Percentiles rank a stretch among this genome's conserved stretches.
Evolutionary conservation across 2,113 vertebrate genomes (phyloP).

Genomic region (Dolichotis patagonum): DNA sequence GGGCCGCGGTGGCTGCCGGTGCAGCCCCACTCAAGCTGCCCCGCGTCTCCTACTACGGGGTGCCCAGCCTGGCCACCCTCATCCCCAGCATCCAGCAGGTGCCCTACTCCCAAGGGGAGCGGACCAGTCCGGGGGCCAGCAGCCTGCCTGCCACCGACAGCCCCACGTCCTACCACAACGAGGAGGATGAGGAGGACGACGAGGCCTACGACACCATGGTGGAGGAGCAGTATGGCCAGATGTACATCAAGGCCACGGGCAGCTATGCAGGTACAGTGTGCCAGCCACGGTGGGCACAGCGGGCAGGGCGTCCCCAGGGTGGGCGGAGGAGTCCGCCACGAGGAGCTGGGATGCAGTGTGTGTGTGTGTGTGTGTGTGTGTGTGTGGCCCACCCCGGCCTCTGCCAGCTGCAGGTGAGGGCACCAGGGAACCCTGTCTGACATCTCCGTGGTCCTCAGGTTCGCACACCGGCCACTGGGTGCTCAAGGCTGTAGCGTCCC

Average conservation of each 20-base stretch:
- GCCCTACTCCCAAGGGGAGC: constrained; percentile 88
- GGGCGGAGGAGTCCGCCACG: background rate
- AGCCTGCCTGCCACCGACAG: constrained; percentile 98
- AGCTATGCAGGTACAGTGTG: constrained; percentile 90
- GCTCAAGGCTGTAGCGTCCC: background rate
- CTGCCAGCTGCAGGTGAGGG: background rate
- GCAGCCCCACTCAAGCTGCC: constrained; percentile 88
- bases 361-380: background rate
- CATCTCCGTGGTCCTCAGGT: background rate
- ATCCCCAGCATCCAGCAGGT: constrained; percentile 87
- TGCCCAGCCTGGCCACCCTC: constrained; percentile 88
- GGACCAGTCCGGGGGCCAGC: constrained; percentile 94
- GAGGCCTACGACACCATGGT: constrained; percentile 95
- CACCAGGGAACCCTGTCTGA: too few species aligned
- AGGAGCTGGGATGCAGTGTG: background rate
- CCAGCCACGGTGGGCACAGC: background rate
- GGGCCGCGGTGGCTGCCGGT: background rate
- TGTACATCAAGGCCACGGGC: constrained; percentile 93
- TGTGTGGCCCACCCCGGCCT: rapidly evolving
- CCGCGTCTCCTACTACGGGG: constrained; percentile 89
- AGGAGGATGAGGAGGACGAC: constrained; percentile 97
- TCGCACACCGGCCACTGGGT: rapidly evolving
- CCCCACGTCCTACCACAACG: constrained; percentile 98
- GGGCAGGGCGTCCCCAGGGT: background rate
- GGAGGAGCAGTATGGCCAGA: constrained; percentile 94